Evolutionary conservation across 1,140 invertebrate species (phyloP).

Genomic region (Stegodyphus mimosarum): DNA sequence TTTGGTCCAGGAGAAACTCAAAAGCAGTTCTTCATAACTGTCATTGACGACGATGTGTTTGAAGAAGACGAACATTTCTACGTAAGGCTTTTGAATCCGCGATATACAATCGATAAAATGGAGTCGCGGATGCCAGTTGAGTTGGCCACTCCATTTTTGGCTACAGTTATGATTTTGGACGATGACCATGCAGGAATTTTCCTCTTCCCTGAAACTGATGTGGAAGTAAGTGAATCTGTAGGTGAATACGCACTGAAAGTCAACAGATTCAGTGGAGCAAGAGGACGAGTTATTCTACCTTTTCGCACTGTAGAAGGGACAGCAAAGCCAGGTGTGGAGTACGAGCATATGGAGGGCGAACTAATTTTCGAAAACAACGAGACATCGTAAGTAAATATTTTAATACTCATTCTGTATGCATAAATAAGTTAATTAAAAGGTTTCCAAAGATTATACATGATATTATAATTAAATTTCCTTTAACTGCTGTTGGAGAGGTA

Average conservation of each 20-base stretch:
- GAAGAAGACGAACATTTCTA: slow-evolving; percentile 99
- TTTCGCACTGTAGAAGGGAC: slow-evolving; percentile 93
- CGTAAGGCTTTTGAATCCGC: slow-evolving; percentile 69
- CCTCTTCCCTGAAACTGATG: slow-evolving; percentile 84
- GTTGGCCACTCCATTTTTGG: slow-evolving; percentile 83
- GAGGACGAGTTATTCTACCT: slow-evolving; percentile 88
- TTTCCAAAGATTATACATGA: too few species aligned
- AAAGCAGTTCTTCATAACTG: slow-evolving; percentile 93
- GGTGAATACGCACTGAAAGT: slow-evolving; percentile 83
- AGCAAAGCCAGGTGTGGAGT: slow-evolving; percentile 90
- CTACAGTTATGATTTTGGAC: slow-evolving; percentile 97
- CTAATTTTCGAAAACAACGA: slow-evolving; percentile 97
- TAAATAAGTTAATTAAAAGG: too few species aligned
- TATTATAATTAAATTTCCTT: too few species aligned
- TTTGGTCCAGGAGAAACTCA: slow-evolving; percentile 89
- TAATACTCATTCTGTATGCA: neutral
- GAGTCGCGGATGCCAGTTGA: slow-evolving; percentile 41
- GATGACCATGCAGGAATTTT: slow-evolving; percentile 98
- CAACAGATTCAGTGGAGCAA: slow-evolving; percentile 85
- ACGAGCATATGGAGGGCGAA: slow-evolving; percentile 80
- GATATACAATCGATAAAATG: slow-evolving; percentile 51
- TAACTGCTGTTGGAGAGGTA: too few species aligned
- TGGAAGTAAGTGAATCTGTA: slow-evolving; percentile 90
- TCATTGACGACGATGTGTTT: slow-evolving; percentile 98
- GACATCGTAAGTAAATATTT: slow-evolving; percentile 85